Percentiles rank a stretch among this genome's conserved stretches.
Conservation (phyloP, 2,888 invertebrate genomes). For the Gasteruption jaculator region DNA sequence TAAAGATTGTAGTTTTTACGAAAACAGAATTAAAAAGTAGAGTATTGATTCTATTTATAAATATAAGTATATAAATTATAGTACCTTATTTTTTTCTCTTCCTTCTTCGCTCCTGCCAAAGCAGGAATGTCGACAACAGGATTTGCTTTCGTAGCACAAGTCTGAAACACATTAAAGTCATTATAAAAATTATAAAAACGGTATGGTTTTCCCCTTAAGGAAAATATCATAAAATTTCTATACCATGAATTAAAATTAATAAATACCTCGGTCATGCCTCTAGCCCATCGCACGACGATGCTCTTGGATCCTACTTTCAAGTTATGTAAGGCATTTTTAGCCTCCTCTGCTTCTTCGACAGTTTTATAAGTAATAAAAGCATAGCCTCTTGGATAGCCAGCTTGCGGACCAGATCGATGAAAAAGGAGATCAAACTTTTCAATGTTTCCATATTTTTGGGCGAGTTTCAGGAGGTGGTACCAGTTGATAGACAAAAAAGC, state of each 20-base stretch:
- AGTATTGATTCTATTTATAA: not conserved
- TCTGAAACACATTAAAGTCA: slow-evolving; percentile 53
- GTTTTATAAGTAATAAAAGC: slow-evolving; percentile 84
- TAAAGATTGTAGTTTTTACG: not conserved
- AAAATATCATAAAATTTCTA: too few relatives aligned
- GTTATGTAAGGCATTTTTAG: slow-evolving; percentile 71
- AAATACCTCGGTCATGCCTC: slow-evolving; percentile 65
- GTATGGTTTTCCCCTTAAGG: not conserved
- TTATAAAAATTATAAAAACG: not conserved
- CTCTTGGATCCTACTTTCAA: slow-evolving; percentile 69
- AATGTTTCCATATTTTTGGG: slow-evolving; percentile 89
- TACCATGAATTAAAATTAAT: slow-evolving; percentile 36
- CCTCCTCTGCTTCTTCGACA: slow-evolving; percentile 65
- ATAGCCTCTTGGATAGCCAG: slow-evolving; percentile 87
- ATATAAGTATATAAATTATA: slow-evolving; percentile 1
- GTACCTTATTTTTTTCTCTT: slow-evolving; percentile 56
- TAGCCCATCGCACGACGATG: slow-evolving; percentile 78
- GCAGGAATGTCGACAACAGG: slow-evolving; percentile 75
- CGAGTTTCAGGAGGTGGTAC: slow-evolving; percentile 94
- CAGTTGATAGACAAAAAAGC: slow-evolving; percentile 60
- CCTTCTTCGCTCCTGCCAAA: slow-evolving; percentile 61
- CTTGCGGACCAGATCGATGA: slow-evolving; percentile 84
- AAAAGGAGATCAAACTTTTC: slow-evolving; percentile 95
- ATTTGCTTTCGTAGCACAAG: slow-evolving; percentile 71
- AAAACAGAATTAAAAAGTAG: not conserved